These are phyloP conservation scores for Nemotelus pantherinus DNA, from an alignment of 2,888 invertebrate species.

Conservation along the genomic window DNA sequence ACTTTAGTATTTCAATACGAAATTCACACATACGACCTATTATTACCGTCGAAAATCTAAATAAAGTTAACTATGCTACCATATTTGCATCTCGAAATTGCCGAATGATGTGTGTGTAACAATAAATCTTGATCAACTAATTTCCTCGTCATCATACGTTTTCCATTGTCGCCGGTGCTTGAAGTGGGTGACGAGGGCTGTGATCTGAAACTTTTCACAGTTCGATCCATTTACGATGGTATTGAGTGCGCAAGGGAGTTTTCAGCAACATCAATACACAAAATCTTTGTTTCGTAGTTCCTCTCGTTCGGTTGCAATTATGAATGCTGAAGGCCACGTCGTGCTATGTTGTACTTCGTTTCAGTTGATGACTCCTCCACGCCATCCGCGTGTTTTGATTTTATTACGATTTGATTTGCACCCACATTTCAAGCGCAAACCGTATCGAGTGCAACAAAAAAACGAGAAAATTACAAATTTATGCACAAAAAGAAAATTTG, in stretches of 20 bases:
- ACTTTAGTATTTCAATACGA: neutral
- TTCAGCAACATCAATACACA: too few relatives aligned
- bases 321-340: too few relatives aligned
- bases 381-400: neutral
- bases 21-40: conserved; percentile 3
- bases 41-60: conserved; percentile 9
- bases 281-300: too few relatives aligned
- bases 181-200: too few relatives aligned
- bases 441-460: neutral
- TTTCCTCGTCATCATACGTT: neutral
- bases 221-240: too few relatives aligned
- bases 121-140: conserved; percentile 20
- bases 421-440: conserved; percentile 1
- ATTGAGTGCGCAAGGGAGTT: too few relatives aligned
- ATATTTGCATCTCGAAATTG: neutral
- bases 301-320: too few relatives aligned
- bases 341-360: neutral
- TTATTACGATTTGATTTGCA: neutral
- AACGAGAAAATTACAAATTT: conserved; percentile 1
- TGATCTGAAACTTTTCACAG: too few relatives aligned
- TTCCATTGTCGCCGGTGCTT: too few relatives aligned
- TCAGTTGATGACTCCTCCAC: conserved; percentile 9
- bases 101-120: conserved; percentile 1
- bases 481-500: conserved; percentile 12
- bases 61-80: neutral